phyloP scores from a whole-genome alignment of 2,797 vertebrate species.

The Mycteria americana region DNA sequence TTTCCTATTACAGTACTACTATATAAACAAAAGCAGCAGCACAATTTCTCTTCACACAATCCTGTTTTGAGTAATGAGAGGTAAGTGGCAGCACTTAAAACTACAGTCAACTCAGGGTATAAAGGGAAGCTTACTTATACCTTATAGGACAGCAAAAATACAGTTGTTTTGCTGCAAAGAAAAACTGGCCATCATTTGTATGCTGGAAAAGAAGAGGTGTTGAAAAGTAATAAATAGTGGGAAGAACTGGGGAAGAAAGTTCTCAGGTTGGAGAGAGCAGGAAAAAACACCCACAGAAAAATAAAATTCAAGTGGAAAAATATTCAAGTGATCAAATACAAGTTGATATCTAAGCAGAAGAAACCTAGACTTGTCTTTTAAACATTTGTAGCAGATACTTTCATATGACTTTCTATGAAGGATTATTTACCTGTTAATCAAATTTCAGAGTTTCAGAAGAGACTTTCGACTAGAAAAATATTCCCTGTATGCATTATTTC shows the following conservation, averaged over 20 bases:
- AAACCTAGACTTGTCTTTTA: not conserved
- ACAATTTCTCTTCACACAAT: not conserved
- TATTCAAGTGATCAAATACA: not conserved
- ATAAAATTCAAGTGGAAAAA: not conserved
- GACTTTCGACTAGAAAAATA: not conserved
- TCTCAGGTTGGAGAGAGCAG: not conserved
- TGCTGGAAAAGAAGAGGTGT: not conserved
- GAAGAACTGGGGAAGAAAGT: not conserved
- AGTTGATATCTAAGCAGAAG: not conserved
- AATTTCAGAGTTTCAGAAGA: not conserved
- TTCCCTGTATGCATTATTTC: not conserved
- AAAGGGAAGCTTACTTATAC: not conserved
- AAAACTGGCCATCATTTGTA: not conserved
- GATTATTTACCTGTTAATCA: not conserved
- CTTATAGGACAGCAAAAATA: not conserved
- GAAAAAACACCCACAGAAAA: not conserved
- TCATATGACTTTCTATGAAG: not conserved
- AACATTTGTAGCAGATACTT: not conserved
- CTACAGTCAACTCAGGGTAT: not conserved
- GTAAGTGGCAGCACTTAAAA: not conserved
- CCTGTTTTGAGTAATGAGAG: not conserved
- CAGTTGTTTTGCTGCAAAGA: not conserved
- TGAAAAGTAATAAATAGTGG: not conserved
- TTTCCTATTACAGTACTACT: conserved; percentile 18
- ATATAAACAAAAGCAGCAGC: conserved; percentile 53